Percentiles rank a stretch among this genome's conserved stretches.
These are phyloP conservation scores for Nebria brevicollis DNA, from an alignment of 2,888 invertebrate genomes.

Conservation along the genomic window DNA sequence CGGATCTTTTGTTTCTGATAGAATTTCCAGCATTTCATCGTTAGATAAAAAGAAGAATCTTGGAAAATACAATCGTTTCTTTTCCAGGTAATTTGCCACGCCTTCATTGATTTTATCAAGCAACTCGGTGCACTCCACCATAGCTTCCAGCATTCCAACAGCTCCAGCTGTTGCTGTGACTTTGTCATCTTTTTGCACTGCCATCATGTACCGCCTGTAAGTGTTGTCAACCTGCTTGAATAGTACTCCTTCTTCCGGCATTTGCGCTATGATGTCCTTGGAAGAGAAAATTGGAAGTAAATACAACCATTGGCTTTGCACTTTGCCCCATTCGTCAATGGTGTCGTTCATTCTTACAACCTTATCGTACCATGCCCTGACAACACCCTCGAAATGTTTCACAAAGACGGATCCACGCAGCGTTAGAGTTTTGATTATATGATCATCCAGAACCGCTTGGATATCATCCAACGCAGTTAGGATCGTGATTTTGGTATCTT, in stretches of 20 bases:
- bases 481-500: constrained; percentile 79
- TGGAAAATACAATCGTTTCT: constrained; percentile 84
- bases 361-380: constrained; percentile 80
- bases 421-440: constrained; percentile 82
- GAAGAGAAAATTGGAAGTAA: constrained; percentile 88
- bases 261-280: constrained; percentile 85
- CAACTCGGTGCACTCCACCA: constrained; percentile 73
- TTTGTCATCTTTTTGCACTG: constrained; percentile 71
- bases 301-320: constrained; percentile 88
- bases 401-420: constrained; percentile 90
- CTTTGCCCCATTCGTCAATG: constrained; percentile 86
- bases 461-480: constrained; percentile 80
- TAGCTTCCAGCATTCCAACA: constrained; percentile 74
- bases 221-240: constrained; percentile 78
- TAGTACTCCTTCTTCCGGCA: constrained; percentile 85
- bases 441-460: constrained; percentile 82
- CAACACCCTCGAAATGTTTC: constrained; percentile 79
- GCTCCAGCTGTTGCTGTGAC: constrained; percentile 75
- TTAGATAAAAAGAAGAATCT: constrained; percentile 92
- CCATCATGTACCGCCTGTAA: constrained; percentile 74
- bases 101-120: constrained; percentile 86
- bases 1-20: constrained; percentile 90
- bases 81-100: constrained; percentile 83
- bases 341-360: constrained; percentile 75
- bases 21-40: constrained; percentile 89